These are phyloP conservation scores for Ptychoptera contaminata DNA, from an alignment of 2,888 invertebrate genomes.

Conservation along the genomic window DNA sequence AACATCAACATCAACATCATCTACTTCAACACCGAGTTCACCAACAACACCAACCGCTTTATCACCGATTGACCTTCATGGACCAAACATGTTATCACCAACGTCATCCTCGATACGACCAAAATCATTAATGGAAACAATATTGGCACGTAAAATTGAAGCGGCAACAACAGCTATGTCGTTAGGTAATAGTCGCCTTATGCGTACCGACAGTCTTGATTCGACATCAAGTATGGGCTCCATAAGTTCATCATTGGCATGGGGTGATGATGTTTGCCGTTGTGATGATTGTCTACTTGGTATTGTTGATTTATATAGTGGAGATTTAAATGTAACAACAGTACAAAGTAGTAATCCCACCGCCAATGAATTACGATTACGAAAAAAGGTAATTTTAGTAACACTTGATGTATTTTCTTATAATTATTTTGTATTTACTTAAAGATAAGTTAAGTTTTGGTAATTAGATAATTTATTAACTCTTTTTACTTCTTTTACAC, in stretches of 20 bases:
- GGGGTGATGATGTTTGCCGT: conserved; percentile 54
- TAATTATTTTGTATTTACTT: too few species aligned
- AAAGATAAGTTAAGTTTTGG: too few species aligned
- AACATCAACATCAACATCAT: conserved; percentile 1
- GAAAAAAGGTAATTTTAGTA: too few species aligned
- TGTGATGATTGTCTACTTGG: conserved; percentile 74
- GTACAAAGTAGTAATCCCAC: too few species aligned
- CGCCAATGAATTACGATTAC: too few species aligned
- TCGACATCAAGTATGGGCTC: conserved; percentile 57
- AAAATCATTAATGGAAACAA: conserved; percentile 66
- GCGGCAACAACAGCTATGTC: conserved; percentile 39
- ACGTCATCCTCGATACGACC: conserved; percentile 38
- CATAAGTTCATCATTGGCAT: conserved; percentile 41
- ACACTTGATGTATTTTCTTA: too few species aligned
- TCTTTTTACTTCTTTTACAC: too few species aligned
- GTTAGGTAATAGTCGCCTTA: conserved; percentile 31
- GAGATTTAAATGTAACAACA: conserved; percentile 22
- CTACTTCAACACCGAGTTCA: conserved; percentile 5
- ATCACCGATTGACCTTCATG: neutral
- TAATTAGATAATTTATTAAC: too few species aligned
- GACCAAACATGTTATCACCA: too few species aligned
- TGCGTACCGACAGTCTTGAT: conserved; percentile 63
- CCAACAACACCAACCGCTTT: conserved; percentile 7
- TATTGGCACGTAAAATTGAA: conserved; percentile 70
- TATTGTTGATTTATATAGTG: conserved; percentile 58